Conservation (phyloP, 2,888 invertebrate genomes). For the Euplagia quadripunctaria region DNA sequence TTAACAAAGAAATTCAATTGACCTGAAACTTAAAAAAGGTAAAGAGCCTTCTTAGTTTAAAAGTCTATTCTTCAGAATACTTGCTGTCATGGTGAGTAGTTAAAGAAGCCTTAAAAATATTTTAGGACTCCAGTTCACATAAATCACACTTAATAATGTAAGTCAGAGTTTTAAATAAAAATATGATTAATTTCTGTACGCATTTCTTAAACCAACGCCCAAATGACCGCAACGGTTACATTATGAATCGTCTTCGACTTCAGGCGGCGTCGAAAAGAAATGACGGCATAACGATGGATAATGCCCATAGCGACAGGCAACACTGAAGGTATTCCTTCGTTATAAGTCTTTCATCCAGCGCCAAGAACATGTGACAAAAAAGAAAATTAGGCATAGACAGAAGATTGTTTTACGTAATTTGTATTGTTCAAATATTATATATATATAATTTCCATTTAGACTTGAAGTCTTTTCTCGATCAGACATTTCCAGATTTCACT, state of each 20-base stretch:
- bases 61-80: neutral
- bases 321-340: neutral
- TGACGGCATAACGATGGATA: neutral
- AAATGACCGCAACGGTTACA: no score
- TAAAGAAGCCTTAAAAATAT: neutral
- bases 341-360: no score
- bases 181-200: neutral
- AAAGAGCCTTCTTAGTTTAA: neutral
- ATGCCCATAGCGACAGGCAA: neutral
- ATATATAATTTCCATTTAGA: no score
- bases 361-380: no score
- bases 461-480: neutral
- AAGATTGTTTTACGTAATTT: no score
- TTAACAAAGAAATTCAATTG: neutral
- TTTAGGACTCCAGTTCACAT: neutral
- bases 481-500: no score
- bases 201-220: neutral
- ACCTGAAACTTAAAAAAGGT: neutral
- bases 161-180: neutral
- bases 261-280: neutral
- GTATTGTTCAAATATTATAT: no score
- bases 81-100: constrained; percentile 1
- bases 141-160: constrained; percentile 2
- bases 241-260: neutral
- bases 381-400: no score